Evolutionary conservation across 2,888 invertebrate genomes (phyloP).

Genomic region (Spodoptera littoralis): DNA sequence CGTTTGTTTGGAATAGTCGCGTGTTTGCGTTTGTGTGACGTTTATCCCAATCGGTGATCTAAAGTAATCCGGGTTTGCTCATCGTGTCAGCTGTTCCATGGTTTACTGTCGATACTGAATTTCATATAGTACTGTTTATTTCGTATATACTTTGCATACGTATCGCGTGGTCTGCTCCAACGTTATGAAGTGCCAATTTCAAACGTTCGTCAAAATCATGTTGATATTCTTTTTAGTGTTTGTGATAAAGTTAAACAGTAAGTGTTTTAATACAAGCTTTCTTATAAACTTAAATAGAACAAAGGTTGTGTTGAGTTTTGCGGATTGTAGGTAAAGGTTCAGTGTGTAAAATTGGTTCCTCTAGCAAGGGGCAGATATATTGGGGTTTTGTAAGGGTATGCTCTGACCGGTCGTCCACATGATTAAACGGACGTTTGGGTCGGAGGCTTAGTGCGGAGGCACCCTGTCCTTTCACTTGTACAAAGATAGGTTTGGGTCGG

Average conservation of each 20-base stretch:
- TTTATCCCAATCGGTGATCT: conserved; percentile 8
- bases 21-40: conserved; percentile 13
- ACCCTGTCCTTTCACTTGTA: conserved; percentile 8
- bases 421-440: conserved; percentile 29
- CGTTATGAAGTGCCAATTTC: conserved; percentile 35
- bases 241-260: conserved; percentile 27
- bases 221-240: conserved; percentile 37
- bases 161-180: neutral
- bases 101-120: neutral
- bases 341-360: no score
- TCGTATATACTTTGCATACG: neutral
- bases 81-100: neutral
- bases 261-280: conserved; percentile 8
- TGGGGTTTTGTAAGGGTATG: conserved; percentile 8
- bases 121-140: neutral
- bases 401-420: conserved; percentile 24
- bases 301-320: no score
- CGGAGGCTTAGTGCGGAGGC: conserved; percentile 19
- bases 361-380: no score
- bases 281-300: no score
- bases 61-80: conserved; percentile 6
- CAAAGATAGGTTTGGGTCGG: conserved; percentile 3
- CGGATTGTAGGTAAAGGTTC: no score
- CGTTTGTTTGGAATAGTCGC: conserved; percentile 20
- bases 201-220: conserved; percentile 17